phyloP scores from a whole-genome alignment of 2,113 vertebrate genomes.

The Phocoena sinus region DNA sequence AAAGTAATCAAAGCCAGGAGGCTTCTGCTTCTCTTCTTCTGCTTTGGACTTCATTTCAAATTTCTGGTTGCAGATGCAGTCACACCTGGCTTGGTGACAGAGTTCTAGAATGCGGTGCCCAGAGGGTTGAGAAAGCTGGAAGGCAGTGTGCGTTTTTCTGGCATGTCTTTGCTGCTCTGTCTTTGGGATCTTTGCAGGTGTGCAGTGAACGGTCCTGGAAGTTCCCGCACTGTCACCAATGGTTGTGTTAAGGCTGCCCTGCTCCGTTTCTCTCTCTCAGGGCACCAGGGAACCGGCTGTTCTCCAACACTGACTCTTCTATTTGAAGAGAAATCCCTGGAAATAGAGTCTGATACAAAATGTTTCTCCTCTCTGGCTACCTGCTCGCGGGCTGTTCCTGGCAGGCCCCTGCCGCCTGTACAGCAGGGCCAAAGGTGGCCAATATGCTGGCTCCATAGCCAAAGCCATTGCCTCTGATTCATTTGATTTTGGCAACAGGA shows the following conservation, averaged over 20 bases:
- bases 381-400: slow-evolving; percentile 13
- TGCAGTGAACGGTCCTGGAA: not conserved
- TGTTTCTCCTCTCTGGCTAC: not conserved
- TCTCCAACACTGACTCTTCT: fast-evolving
- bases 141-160: not conserved
- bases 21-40: not conserved
- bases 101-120: not conserved
- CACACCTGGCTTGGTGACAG: not conserved
- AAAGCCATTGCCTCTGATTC: not conserved
- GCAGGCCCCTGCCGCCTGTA: not conserved
- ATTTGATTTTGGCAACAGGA: not conserved
- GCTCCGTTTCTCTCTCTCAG: not conserved
- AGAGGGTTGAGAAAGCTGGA: not conserved
- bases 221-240: fast-evolving
- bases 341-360: not conserved
- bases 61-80: not conserved
- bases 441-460: not conserved
- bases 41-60: not conserved
- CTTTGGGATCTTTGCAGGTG: not conserved
- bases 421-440: not conserved
- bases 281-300: not conserved
- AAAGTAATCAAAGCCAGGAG: not conserved
- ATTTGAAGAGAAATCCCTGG: not conserved
- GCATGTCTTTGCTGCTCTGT: not conserved
- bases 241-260: not conserved